Conservation (phyloP, 2,888 invertebrate species). For the Heteromurus nitidus region DNA sequence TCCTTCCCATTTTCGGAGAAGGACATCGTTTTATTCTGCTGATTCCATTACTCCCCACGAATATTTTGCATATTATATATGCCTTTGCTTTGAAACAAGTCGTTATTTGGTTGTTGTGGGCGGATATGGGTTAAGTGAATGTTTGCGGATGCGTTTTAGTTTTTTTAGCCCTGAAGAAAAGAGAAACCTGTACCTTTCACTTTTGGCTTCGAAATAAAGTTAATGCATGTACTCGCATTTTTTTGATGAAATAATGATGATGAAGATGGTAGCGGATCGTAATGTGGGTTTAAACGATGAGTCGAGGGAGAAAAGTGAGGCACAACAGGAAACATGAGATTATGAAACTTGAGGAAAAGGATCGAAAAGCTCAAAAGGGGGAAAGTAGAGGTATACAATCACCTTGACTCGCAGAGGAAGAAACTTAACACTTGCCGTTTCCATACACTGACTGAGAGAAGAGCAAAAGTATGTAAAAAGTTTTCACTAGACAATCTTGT, state of each 20-base stretch:
- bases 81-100: background rate
- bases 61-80: background rate
- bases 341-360: background rate
- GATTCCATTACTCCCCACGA: background rate
- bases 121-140: constrained; percentile 2
- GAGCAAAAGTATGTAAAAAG: too few relatives aligned
- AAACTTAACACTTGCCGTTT: too few relatives aligned
- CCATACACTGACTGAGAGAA: too few relatives aligned
- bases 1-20: background rate
- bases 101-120: background rate
- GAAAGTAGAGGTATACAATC: too few relatives aligned
- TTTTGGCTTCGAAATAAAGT: background rate
- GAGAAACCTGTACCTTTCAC: background rate
- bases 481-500: too few relatives aligned
- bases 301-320: background rate
- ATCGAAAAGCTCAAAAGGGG: background rate
- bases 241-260: background rate
- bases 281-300: background rate
- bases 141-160: background rate
- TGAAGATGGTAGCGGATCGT: background rate
- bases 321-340: background rate
- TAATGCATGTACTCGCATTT: background rate
- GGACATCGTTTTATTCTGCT: background rate
- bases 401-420: too few relatives aligned
- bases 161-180: background rate